Conservation (phyloP, 2,797 vertebrate genomes). For the Chaetodon trifasciatus region DNA sequence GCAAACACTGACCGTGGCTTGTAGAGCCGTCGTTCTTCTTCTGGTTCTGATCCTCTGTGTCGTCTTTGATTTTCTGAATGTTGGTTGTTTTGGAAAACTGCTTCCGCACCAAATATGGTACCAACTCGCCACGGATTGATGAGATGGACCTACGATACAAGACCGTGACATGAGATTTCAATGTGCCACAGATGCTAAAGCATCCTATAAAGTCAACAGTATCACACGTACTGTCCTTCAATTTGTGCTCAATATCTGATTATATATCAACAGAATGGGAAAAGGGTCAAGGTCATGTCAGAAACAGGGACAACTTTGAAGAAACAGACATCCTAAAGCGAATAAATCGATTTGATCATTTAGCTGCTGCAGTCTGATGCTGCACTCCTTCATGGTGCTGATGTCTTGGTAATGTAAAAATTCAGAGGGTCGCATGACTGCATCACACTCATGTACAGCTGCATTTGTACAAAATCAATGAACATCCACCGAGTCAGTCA, state of each 20-base stretch:
- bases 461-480: not conserved
- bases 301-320: not conserved
- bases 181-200: not conserved
- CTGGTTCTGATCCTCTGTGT: constrained; percentile 82
- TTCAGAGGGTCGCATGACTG: not conserved
- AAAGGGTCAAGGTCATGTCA: not conserved
- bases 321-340: not conserved
- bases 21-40: constrained; percentile 87
- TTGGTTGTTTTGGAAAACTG: constrained; percentile 91
- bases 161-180: not conserved
- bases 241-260: constrained; percentile 1
- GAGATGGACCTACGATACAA: constrained; percentile 88
- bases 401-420: not conserved
- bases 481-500: not conserved
- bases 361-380: not conserved
- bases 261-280: not conserved
- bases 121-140: constrained; percentile 94
- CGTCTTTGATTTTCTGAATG: constrained; percentile 83
- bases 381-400: too few relatives aligned
- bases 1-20: constrained; percentile 82
- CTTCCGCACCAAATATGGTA: constrained; percentile 95
- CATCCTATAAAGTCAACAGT: not conserved
- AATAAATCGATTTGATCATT: not conserved
- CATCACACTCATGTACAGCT: not conserved
- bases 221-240: not conserved